Evolutionary conservation across 2,797 vertebrate genomes (phyloP).

Genomic region (Acanthurus leucopareius): DNA sequence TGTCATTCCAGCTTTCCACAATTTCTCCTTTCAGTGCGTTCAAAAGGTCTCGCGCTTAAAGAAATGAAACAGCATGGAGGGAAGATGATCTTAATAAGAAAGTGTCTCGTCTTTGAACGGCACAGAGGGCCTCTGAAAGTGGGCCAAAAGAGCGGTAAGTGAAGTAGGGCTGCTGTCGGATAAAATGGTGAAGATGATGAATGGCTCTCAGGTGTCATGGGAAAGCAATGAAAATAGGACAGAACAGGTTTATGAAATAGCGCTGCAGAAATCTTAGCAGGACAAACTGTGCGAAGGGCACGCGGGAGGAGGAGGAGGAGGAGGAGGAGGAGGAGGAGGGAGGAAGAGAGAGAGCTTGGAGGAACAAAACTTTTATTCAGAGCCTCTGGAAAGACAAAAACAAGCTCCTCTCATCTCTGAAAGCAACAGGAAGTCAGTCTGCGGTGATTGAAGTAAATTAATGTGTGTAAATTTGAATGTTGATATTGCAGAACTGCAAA

Average conservation of each 20-base stretch:
- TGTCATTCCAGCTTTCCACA: slow-evolving; percentile 6
- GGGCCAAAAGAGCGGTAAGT: slow-evolving; percentile 79
- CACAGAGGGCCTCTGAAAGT: slow-evolving; percentile 77
- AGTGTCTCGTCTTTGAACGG: slow-evolving; percentile 81
- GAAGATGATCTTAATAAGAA: slow-evolving; percentile 58
- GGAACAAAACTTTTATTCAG: slow-evolving; percentile 55
- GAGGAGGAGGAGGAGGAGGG: too few species aligned
- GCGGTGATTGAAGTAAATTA: slow-evolving; percentile 13
- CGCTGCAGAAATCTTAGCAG: slow-evolving; percentile 54
- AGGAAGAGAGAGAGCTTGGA: slow-evolving; percentile 23
- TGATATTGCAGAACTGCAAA: slow-evolving; percentile 12
- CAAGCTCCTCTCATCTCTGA: slow-evolving; percentile 29
- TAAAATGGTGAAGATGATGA: slow-evolving; percentile 83
- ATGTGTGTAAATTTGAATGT: slow-evolving; percentile 7
- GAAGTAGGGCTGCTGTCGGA: slow-evolving; percentile 83
- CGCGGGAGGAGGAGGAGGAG: slow-evolving; percentile 4
- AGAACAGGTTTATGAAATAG: slow-evolving; percentile 71
- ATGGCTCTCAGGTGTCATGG: slow-evolving; percentile 84
- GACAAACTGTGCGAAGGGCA: slow-evolving; percentile 56
- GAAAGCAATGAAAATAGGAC: slow-evolving; percentile 84
- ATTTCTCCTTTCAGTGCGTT: slow-evolving; percentile 4
- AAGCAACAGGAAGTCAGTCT: slow-evolving; percentile 37
- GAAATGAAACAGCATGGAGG: slow-evolving; percentile 13
- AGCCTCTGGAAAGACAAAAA: slow-evolving; percentile 8
- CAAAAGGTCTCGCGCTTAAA: slow-evolving; percentile 19